A percentile compares a stretch with the other conserved stretches of the same genome.
Evolutionary conservation across 2,888 invertebrate species (phyloP).

Genomic region (Colletes collaris): DNA sequence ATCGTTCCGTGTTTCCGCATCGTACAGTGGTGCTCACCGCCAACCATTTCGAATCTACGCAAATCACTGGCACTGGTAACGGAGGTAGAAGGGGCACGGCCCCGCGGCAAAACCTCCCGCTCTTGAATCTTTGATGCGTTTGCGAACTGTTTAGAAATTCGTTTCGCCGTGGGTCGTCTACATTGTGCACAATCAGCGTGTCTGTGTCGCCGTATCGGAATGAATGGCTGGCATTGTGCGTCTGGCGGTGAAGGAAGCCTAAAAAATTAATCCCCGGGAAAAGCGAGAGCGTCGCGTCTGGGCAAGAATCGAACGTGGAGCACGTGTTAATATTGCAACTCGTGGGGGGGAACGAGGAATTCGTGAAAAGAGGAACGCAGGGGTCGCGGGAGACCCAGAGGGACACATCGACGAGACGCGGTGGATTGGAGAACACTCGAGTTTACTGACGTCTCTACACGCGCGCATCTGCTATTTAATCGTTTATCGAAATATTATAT

Average conservation of each 20-base stretch:
- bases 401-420: background rate
- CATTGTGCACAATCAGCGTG: too few species aligned
- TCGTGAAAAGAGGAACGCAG: too few species aligned
- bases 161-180: background rate
- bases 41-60: background rate
- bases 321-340: too few species aligned
- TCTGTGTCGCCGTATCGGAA: too few species aligned
- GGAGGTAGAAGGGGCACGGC: too few species aligned
- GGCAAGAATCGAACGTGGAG: too few species aligned
- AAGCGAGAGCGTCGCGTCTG: too few species aligned
- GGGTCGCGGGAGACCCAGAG: too few species aligned
- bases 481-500: conserved; percentile 73
- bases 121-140: background rate
- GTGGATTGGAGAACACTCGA: conserved; percentile 31
- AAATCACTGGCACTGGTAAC: background rate
- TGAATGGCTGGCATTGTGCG: too few species aligned
- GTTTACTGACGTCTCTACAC: conserved; percentile 41
- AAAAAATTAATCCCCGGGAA: too few species aligned
- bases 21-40: conserved; percentile 55
- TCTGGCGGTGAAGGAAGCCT: too few species aligned
- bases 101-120: background rate
- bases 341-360: too few species aligned
- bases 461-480: conserved; percentile 42
- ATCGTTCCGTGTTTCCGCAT: conserved; percentile 53
- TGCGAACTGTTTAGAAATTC: background rate